phyloP scores from a whole-genome alignment of 2,888 invertebrate genomes.

The Tenthredo distinguenda region DNA sequence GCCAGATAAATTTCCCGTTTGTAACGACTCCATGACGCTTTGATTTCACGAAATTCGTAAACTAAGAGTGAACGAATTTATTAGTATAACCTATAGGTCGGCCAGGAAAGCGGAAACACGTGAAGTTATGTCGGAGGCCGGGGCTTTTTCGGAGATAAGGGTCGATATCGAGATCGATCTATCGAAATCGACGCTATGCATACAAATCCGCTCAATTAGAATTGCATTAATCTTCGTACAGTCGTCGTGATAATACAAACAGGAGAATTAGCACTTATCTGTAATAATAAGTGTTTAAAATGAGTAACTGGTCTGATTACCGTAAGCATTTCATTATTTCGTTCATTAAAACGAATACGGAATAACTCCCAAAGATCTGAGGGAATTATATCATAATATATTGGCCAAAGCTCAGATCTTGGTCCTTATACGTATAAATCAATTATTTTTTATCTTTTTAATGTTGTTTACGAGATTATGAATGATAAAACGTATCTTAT shows the following conservation, averaged over 20 bases:
- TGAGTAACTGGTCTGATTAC: not conserved
- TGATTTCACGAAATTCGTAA: slow-evolving; percentile 14
- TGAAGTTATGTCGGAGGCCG: slow-evolving; percentile 30
- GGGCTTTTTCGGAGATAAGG: not conserved
- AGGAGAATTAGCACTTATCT: not conserved
- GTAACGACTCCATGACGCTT: slow-evolving; percentile 81
- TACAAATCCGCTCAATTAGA: not conserved
- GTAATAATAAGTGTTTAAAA: not conserved
- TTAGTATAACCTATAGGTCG: not conserved
- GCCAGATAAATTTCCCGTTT: slow-evolving; percentile 82
- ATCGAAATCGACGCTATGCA: not conserved
- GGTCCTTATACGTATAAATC: not conserved
- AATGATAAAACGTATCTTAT: not conserved
- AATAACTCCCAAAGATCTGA: not conserved
- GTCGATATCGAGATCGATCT: not conserved
- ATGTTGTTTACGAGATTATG: not conserved
- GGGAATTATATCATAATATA: too few species aligned
- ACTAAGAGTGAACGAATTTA: not conserved
- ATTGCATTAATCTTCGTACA: not conserved
- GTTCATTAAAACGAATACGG: not conserved
- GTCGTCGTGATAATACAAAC: not conserved
- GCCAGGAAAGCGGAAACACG: slow-evolving; percentile 51
- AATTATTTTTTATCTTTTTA: not conserved
- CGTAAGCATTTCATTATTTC: not conserved
- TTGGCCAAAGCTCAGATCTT: not conserved